These are phyloP conservation scores for Chunga burmeisteri DNA, from an alignment of 2,113 vertebrate genomes.

Conservation along the genomic window DNA sequence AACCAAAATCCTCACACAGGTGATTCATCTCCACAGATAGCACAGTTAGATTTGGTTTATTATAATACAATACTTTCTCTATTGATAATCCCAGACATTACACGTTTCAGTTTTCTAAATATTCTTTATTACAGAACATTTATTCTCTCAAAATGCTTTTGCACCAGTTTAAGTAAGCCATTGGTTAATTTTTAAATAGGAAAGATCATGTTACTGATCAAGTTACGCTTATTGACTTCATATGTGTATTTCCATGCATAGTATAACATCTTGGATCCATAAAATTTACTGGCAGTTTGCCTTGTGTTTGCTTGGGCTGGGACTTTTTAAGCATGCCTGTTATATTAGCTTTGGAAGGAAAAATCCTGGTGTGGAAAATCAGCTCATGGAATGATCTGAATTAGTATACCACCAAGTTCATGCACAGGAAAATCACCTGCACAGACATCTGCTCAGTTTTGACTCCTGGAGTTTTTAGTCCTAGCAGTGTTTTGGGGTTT, in stretches of 20 bases:
- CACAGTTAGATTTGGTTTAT: background rate
- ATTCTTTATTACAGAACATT: background rate
- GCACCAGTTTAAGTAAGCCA: background rate
- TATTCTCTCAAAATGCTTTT: background rate
- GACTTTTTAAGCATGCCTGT: background rate
- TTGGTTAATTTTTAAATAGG: background rate
- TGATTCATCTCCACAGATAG: background rate
- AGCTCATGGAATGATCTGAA: background rate
- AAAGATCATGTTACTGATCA: background rate
- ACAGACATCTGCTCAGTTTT: background rate
- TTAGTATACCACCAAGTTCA: background rate
- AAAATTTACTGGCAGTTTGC: background rate
- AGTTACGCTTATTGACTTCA: background rate
- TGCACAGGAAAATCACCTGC: background rate
- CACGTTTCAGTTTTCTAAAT: background rate
- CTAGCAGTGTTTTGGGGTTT: background rate
- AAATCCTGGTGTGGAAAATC: background rate
- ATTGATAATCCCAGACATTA: background rate
- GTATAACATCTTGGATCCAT: background rate
- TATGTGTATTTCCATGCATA: background rate
- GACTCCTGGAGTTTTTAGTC: background rate
- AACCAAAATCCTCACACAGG: background rate
- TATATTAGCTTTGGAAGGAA: background rate
- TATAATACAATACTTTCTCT: background rate
- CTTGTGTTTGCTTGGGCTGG: background rate